Evolutionary conservation across 2,113 vertebrate species (phyloP).

Genomic region (Fulmarus glacialis): DNA sequence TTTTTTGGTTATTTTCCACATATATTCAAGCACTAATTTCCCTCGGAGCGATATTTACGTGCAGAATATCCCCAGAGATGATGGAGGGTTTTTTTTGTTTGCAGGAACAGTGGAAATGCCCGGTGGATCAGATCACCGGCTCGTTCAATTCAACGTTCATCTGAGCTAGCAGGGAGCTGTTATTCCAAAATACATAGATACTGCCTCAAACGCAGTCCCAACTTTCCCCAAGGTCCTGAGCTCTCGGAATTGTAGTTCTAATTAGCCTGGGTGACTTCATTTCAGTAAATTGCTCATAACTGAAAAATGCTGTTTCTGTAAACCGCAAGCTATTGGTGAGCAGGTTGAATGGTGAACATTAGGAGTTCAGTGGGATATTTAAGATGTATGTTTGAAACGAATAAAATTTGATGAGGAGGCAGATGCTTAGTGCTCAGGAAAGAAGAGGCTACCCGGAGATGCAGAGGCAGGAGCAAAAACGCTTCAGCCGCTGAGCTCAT

Average conservation of each 20-base stretch:
- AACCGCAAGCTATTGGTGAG: not conserved
- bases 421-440: not conserved
- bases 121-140: not conserved
- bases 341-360: not conserved
- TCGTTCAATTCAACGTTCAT: accelerated
- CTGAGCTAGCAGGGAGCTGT: not conserved
- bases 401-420: not conserved
- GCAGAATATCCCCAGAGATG: not conserved
- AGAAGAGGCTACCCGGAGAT: not conserved
- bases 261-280: not conserved
- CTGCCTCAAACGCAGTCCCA: not conserved
- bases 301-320: not conserved
- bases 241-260: not conserved
- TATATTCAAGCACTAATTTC: not conserved
- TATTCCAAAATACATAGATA: not conserved
- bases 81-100: not conserved
- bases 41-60: not conserved
- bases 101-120: not conserved
- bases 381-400: not conserved
- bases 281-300: not conserved
- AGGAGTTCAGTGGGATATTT: not conserved
- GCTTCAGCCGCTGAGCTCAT: not conserved
- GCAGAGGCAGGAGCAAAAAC: not conserved
- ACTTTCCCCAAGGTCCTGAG: not conserved
- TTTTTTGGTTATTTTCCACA: conserved; percentile 7